A percentile compares a stretch with the other conserved stretches of the same genome.
phyloP scores from a whole-genome alignment of 2,888 invertebrate species.

The Teinopalpus imperialis region DNA sequence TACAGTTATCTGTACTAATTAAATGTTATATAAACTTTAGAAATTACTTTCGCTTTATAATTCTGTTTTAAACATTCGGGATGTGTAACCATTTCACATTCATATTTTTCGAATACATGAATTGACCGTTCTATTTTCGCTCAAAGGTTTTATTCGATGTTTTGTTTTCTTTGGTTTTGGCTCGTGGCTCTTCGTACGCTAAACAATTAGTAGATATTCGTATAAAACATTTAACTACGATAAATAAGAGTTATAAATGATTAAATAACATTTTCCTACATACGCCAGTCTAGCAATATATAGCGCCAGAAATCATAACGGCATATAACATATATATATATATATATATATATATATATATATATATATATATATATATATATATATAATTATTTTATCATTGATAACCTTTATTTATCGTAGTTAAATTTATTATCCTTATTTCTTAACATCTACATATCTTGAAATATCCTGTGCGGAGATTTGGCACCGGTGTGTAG shows the following conservation, averaged over 20 bases:
- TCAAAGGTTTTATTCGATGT: constrained; percentile 41
- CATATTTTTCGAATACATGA: not conserved
- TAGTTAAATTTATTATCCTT: no score
- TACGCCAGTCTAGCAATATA: no score
- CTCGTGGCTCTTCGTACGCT: constrained; percentile 16
- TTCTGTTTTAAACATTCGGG: not conserved
- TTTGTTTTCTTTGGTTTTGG: constrained; percentile 26
- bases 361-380: no score
- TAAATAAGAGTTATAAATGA: no score
- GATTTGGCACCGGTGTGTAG: constrained; percentile 18
- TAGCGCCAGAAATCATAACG: no score
- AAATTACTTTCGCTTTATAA: not conserved
- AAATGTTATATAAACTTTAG: not conserved
- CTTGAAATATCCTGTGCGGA: constrained; percentile 10
- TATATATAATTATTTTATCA: no score
- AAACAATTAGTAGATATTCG: constrained; percentile 5
- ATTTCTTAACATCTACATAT: no score
- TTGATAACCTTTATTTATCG: no score
- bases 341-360: no score
- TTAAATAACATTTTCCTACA: no score
- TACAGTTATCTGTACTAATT: not conserved
- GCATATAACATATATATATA: no score
- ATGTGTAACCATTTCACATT: not conserved
- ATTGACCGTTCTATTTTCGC: constrained; percentile 15
- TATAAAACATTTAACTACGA: no score